These are phyloP conservation scores for Drosophila merina DNA, from an alignment of 2,888 invertebrate genomes.

Conservation along the genomic window DNA sequence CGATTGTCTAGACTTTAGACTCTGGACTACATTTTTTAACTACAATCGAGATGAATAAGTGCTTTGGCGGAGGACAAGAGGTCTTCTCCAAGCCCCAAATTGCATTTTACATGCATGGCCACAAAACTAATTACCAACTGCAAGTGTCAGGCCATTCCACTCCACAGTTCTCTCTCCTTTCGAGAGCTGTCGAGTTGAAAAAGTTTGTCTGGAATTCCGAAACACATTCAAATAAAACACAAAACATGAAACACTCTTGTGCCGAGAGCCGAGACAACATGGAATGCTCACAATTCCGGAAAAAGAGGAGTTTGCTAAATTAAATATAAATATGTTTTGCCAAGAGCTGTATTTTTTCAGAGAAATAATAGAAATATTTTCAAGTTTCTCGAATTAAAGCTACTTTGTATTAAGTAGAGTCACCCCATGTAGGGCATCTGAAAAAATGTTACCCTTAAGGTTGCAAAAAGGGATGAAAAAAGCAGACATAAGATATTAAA, in stretches of 20 bases:
- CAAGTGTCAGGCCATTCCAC: slow-evolving; percentile 63
- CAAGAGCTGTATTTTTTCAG: not conserved
- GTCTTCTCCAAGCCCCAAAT: slow-evolving; percentile 7
- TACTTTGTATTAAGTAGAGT: not conserved
- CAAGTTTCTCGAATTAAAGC: not conserved
- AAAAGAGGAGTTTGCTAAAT: slow-evolving; percentile 9
- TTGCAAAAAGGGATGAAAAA: slow-evolving; percentile 17
- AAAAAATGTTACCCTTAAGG: slow-evolving; percentile 23
- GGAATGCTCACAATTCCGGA: slow-evolving; percentile 41
- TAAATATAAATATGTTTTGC: not conserved
- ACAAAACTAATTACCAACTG: slow-evolving; percentile 75
- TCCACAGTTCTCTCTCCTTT: slow-evolving; percentile 49
- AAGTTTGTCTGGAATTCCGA: slow-evolving; percentile 54
- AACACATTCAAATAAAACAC: slow-evolving; percentile 39
- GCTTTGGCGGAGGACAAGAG: not conserved
- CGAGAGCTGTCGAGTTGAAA: slow-evolving; percentile 63
- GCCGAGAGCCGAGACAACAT: slow-evolving; percentile 48
- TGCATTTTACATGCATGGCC: slow-evolving; percentile 56
- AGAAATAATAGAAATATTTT: not conserved
- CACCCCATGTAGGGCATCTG: slow-evolving; percentile 8
- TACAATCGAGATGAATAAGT: not conserved
- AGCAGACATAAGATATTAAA: slow-evolving; percentile 21
- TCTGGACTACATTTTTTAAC: not conserved
- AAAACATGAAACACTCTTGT: slow-evolving; percentile 9
- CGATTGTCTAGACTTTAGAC: slow-evolving; percentile 3